Conservation (phyloP, 92 coral and sea anemone species). For the Umimayanthus kanabou region DNA sequence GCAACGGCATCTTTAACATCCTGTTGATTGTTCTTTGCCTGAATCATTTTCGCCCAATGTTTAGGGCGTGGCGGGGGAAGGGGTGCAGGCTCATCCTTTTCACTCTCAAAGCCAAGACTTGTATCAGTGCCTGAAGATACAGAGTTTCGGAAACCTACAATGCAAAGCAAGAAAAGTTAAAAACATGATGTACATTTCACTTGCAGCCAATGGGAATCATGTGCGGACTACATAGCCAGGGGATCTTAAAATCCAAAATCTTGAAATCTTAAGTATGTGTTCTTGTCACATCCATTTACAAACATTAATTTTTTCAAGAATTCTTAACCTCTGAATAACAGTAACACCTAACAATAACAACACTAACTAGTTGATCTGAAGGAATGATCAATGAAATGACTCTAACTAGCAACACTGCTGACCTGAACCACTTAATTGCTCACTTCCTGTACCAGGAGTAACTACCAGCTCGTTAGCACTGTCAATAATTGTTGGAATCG, state of each 20-base stretch:
- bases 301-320: no score
- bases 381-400: not conserved
- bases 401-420: not conserved
- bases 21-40: slow-evolving; percentile 61
- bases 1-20: slow-evolving; percentile 47
- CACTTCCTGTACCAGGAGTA: slow-evolving; percentile 76
- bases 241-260: no score
- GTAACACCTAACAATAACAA: no score
- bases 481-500: slow-evolving; percentile 34
- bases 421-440: slow-evolving; percentile 64
- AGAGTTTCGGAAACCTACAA: slow-evolving; percentile 68
- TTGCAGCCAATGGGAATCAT: not conserved
- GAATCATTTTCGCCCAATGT: slow-evolving; percentile 87
- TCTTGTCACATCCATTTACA: no score
- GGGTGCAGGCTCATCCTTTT: slow-evolving; percentile 69
- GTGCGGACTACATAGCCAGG: no score
- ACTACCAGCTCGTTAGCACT: slow-evolving; percentile 60
- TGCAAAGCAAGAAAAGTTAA: not conserved
- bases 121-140: slow-evolving; percentile 86
- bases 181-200: not conserved
- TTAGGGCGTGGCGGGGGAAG: slow-evolving; percentile 99
- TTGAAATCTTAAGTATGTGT: no score
- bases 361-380: no score
- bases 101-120: slow-evolving; percentile 74
- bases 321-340: no score